phyloP scores from a whole-genome alignment of 2,113 vertebrate genomes.

The Colistium nudipinnis region DNA sequence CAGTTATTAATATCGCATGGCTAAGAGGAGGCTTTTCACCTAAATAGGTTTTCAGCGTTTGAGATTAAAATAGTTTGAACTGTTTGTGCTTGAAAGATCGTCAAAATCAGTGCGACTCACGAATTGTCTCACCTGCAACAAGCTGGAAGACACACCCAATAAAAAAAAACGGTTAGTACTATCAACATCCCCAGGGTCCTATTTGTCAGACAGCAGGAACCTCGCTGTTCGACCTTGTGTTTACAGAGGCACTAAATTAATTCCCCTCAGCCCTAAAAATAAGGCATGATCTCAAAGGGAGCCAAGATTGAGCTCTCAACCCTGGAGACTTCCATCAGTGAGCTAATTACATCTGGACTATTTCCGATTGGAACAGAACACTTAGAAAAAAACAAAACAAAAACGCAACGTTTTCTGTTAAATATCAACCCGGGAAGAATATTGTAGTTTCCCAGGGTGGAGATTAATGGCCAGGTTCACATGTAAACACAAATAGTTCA shows the following conservation, averaged over 20 bases:
- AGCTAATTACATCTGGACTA: conserved; percentile 57
- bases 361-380: conserved; percentile 43
- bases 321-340: conserved; percentile 46
- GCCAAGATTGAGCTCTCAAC: conserved; percentile 42
- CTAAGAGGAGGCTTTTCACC: neutral
- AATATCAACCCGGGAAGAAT: neutral
- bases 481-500: neutral
- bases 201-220: conserved; percentile 50
- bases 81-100: too few relatives aligned
- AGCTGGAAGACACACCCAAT: conserved; percentile 1
- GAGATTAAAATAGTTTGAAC: too few relatives aligned
- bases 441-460: neutral
- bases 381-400: conserved; percentile 1
- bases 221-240: neutral
- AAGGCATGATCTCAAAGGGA: conserved; percentile 31
- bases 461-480: neutral
- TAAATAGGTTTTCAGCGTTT: neutral
- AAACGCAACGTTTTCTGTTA: neutral
- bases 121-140: neutral
- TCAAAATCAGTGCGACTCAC: neutral
- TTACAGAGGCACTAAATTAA: conserved; percentile 50
- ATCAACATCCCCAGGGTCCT: conserved; percentile 55
- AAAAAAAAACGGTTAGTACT: conserved; percentile 17
- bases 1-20: neutral
- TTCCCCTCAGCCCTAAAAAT: conserved; percentile 69